Evolutionary conservation across 1,140 invertebrate species (phyloP), one percentile per base, ranked within the genome.

Genomic region (Samia ricini): DNA sequence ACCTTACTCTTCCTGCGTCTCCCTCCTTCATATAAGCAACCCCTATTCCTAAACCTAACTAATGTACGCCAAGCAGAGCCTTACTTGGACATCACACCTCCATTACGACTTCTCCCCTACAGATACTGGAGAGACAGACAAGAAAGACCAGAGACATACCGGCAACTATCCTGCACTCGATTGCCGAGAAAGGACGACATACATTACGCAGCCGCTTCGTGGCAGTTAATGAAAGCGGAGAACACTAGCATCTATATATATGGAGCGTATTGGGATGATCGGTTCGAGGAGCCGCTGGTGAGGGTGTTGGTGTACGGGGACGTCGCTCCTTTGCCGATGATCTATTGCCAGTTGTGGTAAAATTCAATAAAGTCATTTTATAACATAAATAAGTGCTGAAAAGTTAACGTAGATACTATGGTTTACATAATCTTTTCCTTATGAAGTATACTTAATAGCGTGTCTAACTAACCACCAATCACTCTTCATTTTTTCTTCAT

Each of bases 261-360:
- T n/a, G 56, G 56, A 12, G 56, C 33, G 0, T 58, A 58, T n/a
- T 58, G 56, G 33, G 56, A 58, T 12, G 33, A 42, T n/a, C 7
- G 56, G 8, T 58, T 58, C 26, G 56, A 58, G 3, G 50, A 51
- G 50, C 42, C 57, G 4, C 48, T 60, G 42, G 48, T 60, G 15
- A 23, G 57, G 22, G 23, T 60, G 19, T 4, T 60, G 20, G 42
- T 49, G 10, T 60, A 60, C 20, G 15, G 2, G 15, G 57, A 60
- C 18, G 57, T 60, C 20, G 2, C 4, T 15, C 57, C 57, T 2
- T 18, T 50, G n/a, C 57, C 57, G 4, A 49, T 19, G 48, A 20
- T 60, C 2, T 60, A 50, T 22, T 60, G 57, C 19, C 57, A 60
- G 22, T 20, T 60, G 4, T 60, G 57, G 57, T 60, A 24, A 60